Base-by-base conservation (phyloP, 2,797 vertebrate genomes). In the Mus caroli region DNA sequence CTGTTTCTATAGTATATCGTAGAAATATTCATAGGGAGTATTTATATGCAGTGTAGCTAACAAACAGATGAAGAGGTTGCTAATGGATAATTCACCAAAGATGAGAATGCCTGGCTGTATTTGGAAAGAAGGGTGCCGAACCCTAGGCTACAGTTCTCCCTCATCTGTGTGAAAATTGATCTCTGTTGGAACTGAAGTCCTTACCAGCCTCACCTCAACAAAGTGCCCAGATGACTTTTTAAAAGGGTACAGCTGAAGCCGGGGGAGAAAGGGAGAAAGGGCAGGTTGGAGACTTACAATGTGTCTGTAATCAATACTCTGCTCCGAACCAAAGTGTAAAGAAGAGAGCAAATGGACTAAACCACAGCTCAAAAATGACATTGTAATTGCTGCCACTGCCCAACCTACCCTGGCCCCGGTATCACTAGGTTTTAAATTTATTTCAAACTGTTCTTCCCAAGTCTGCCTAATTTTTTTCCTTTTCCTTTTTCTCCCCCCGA, bases 281-380 rank as follows among this genome's bases (percentile, higher is more conserved):
- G 98, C 69, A 97, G 76, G 95, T 96, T 97, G 97, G 98, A 98
- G 98, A 98, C 92, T 95, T 96, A 71, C 98, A 97, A 97, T 96
- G 95, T 97, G 98, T 98, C 98, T 97, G 88, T 98, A 98, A 98
- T 98, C 98, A 98, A 97, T 98, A 98, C 96, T 97, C 97, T 97
- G 97, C 97, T 97, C 97, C 56, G 97, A 98, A 98, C 98, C 97
- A 98, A 98, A 98, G 97, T 98, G 95, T 96, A 97, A 98, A 98
- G 98, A 98, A 96, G 97, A 75, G 17, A 96, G 95, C 96, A 97
- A 97, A 98, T 96, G 97, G 95, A 96, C 98, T 98, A 95, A 97
- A 92, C 96, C 96, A 20, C 97, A 95, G 97, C 98, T 98, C 97
- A 98, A 95, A 98, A 98, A 79, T 98, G 98, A 97, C 98, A 98